Evolutionary conservation across 2,113 vertebrate species (phyloP).

Genomic region (Noctilio leporinus): DNA sequence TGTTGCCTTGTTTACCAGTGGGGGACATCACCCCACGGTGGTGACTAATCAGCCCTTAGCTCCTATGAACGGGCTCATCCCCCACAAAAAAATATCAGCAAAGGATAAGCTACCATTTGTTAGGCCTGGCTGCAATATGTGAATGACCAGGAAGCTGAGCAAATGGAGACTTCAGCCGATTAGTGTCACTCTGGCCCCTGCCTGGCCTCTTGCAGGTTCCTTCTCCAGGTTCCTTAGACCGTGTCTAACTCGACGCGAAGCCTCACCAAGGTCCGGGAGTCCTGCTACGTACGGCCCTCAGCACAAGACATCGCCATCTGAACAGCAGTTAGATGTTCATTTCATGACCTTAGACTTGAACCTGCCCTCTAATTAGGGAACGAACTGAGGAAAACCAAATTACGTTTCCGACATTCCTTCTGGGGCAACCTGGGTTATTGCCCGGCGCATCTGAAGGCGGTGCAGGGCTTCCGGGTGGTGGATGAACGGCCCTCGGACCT

Average conservation of each 20-base stretch:
- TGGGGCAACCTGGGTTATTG: too few species aligned
- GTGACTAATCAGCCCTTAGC: not conserved
- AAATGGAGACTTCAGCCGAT: not conserved
- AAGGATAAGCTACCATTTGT: not conserved
- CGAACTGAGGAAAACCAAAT: constrained; percentile 55
- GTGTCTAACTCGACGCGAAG: not conserved
- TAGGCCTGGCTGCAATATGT: not conserved
- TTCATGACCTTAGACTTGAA: constrained; percentile 49
- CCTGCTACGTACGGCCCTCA: not conserved
- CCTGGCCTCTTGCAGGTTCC: not conserved
- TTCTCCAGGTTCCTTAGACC: not conserved
- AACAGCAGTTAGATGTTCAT: constrained; percentile 47
- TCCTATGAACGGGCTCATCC: not conserved
- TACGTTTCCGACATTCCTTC: constrained; percentile 47
- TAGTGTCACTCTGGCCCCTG: not conserved
- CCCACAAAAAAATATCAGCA: not conserved
- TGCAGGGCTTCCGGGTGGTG: not conserved
- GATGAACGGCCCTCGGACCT: not conserved
- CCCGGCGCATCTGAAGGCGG: too few species aligned
- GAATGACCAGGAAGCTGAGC: not conserved
- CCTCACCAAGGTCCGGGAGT: not conserved
- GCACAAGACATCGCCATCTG: not conserved
- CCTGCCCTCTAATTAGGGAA: constrained; percentile 42
- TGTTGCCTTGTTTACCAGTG: not conserved
- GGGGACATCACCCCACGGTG: not conserved